Percentiles rank a stretch among this genome's conserved stretches.
Conservation (phyloP, 2,113 vertebrate genomes). For the Emberiza fucata region DNA sequence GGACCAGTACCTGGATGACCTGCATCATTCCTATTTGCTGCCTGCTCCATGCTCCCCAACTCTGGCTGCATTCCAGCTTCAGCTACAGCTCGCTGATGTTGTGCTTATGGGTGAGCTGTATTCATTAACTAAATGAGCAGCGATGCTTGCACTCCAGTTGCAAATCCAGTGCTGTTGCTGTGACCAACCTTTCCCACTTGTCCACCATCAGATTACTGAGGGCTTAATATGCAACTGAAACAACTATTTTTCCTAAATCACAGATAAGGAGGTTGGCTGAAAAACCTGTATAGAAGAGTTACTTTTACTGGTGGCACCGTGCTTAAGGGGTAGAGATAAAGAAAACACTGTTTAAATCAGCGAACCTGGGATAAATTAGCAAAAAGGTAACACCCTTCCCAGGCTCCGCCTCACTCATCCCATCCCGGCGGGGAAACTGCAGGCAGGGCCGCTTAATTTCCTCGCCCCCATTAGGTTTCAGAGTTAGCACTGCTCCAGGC, state of each 20-base stretch:
- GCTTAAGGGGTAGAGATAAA: background rate
- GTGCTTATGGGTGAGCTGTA: background rate
- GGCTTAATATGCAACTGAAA: background rate
- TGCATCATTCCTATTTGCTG: background rate
- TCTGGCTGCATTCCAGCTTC: background rate
- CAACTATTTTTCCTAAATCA: background rate
- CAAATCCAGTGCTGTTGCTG: background rate
- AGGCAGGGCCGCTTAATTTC: too few relatives aligned
- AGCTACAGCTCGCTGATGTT: background rate
- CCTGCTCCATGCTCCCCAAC: fast-evolving
- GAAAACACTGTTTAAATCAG: background rate
- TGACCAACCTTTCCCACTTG: background rate
- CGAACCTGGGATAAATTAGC: background rate
- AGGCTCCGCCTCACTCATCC: too few relatives aligned
- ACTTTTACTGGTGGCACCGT: background rate
- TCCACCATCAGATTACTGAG: fast-evolving
- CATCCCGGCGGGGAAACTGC: background rate
- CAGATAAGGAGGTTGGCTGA: background rate
- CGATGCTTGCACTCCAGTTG: background rate
- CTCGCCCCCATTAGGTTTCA: background rate
- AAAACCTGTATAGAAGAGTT: background rate
- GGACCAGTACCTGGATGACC: background rate
- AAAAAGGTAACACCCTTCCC: background rate
- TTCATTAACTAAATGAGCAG: background rate
- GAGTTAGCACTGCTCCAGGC: background rate